Evolutionary conservation across 2,888 invertebrate species (phyloP).

Genomic region (Pycnomerus fuliginosus): DNA sequence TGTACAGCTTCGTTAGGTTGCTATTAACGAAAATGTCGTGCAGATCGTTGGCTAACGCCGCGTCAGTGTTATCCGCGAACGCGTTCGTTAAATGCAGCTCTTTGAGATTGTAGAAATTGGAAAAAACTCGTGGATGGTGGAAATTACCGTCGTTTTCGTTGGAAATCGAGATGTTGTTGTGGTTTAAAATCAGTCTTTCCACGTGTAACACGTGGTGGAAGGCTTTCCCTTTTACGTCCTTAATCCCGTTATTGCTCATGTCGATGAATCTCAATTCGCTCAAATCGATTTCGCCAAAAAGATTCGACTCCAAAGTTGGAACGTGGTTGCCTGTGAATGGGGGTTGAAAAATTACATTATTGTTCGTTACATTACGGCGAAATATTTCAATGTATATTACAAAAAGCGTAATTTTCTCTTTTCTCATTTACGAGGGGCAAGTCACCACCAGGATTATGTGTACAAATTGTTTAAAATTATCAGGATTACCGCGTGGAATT

Average conservation of each 20-base stretch:
- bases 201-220: conserved; percentile 73
- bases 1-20: conserved; percentile 64
- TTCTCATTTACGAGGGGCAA: too few species aligned
- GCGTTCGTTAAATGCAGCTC: conserved; percentile 73
- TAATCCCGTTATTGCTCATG: conserved; percentile 71
- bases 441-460: too few species aligned
- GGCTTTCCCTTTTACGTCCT: conserved; percentile 70
- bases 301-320: conserved; percentile 65
- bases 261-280: conserved; percentile 65
- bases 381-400: too few species aligned
- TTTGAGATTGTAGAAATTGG: conserved; percentile 67
- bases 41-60: conserved; percentile 64
- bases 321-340: conserved; percentile 73
- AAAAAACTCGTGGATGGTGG: conserved; percentile 68
- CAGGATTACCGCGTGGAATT: too few species aligned
- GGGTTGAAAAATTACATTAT: too few species aligned
- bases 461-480: too few species aligned
- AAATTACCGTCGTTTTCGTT: conserved; percentile 58
- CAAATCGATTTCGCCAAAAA: conserved; percentile 66
- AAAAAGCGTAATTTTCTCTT: too few species aligned
- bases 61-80: conserved; percentile 65
- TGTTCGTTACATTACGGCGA: too few species aligned
- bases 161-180: conserved; percentile 67
- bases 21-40: conserved; percentile 71
- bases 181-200: conserved; percentile 67